Conservation (phyloP, 2,113 vertebrate species). For the Harpagus bidentatus region DNA sequence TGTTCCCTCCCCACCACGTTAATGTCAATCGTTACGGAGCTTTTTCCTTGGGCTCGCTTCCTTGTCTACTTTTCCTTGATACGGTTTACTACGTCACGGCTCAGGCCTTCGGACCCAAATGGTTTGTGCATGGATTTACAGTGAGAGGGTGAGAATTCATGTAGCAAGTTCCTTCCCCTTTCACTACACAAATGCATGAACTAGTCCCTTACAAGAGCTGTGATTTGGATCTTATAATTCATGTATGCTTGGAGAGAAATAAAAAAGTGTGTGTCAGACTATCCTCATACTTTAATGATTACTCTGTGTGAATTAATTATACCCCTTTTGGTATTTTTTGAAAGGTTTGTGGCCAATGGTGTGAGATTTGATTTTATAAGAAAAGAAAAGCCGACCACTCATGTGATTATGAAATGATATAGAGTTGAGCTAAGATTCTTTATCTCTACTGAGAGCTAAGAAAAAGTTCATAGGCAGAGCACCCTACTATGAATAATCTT, state of each 20-base stretch:
- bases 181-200: neutral
- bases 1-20: neutral
- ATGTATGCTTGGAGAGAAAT: neutral
- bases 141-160: neutral
- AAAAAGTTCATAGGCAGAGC: conserved; percentile 30
- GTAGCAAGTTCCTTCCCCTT: neutral
- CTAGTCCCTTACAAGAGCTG: neutral
- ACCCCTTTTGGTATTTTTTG: neutral
- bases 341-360: neutral
- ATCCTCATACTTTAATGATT: conserved; percentile 15
- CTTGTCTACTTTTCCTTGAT: accelerated
- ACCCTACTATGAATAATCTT: conserved; percentile 57
- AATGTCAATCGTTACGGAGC: neutral
- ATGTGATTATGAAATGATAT: conserved; percentile 7
- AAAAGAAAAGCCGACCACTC: neutral
- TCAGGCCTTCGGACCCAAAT: neutral
- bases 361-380: conserved; percentile 23
- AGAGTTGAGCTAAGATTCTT: conserved; percentile 28
- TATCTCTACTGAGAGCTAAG: conserved; percentile 12
- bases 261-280: neutral
- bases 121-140: neutral
- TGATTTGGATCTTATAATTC: conserved; percentile 10
- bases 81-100: accelerated
- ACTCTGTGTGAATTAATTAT: conserved; percentile 43
- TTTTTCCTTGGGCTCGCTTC: neutral